Conservation (phyloP, 2,113 vertebrate genomes). For the Tringa solitaria region DNA sequence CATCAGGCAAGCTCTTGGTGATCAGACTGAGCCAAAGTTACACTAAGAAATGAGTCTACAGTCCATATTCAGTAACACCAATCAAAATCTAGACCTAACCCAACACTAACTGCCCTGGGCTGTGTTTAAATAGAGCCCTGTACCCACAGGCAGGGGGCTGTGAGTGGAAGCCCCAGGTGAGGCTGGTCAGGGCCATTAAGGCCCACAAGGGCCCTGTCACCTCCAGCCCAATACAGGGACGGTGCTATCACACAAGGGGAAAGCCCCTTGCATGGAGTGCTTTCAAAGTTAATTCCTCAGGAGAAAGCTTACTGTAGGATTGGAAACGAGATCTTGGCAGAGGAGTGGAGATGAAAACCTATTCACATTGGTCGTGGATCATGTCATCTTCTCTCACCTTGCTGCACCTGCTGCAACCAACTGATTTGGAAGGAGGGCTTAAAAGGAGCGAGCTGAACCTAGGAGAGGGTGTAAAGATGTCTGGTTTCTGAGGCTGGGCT, state of each 20-base stretch:
- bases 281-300: not conserved
- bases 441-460: not conserved
- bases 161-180: not conserved
- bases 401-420: not conserved
- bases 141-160: rapidly evolving
- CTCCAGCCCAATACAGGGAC: not conserved
- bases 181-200: not conserved
- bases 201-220: not conserved
- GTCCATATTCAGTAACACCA: rapidly evolving
- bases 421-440: not conserved
- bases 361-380: rapidly evolving
- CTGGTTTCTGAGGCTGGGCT: not conserved
- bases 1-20: rapidly evolving
- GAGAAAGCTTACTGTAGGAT: not conserved
- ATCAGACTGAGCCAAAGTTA: not conserved
- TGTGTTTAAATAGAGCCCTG: not conserved
- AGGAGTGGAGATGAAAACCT: not conserved
- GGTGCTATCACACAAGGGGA: not conserved
- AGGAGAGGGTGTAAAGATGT: rapidly evolving
- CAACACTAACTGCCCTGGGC: rapidly evolving
- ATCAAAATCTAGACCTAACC: rapidly evolving
- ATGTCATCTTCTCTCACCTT: not conserved
- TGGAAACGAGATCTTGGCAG: not conserved
- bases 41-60: rapidly evolving
- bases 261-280: rapidly evolving